Percentiles rank a stretch among this genome's conserved stretches.
phyloP scores from a whole-genome alignment of 2,888 invertebrate species.

The Ophion obscuratus region DNA sequence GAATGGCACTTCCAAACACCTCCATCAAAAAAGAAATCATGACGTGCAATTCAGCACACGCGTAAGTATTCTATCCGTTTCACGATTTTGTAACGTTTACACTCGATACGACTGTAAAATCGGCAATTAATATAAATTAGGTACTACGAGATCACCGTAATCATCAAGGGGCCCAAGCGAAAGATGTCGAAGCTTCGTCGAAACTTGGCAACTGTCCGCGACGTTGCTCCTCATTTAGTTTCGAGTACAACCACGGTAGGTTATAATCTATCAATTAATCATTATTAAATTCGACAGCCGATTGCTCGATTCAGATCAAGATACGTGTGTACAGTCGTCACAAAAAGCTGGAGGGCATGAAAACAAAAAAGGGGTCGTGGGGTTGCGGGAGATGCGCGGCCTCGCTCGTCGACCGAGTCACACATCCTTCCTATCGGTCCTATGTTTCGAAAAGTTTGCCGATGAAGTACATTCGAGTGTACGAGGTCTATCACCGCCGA shows the following conservation, averaged over 20 bases:
- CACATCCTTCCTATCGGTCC: constrained; percentile 32
- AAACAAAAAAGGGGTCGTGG: neutral
- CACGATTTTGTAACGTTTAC: too few species aligned
- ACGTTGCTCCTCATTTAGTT: neutral
- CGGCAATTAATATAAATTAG: too few species aligned
- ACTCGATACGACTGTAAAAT: too few species aligned
- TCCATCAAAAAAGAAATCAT: too few species aligned
- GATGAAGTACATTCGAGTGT: constrained; percentile 49
- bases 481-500: constrained; percentile 26
- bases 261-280: neutral
- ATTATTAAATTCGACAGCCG: neutral
- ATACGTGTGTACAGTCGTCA: constrained; percentile 2
- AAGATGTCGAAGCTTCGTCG: neutral
- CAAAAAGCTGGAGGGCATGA: neutral
- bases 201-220: neutral
- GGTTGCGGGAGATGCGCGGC: neutral
- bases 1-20: too few species aligned
- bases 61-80: too few species aligned
- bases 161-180: neutral
- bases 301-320: neutral
- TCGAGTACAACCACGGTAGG: neutral
- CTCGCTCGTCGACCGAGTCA: neutral
- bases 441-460: constrained; percentile 60
- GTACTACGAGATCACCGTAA: too few species aligned
- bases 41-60: too few species aligned